Evolutionary conservation across 2,113 vertebrate genomes (phyloP).

Genomic region (Cacatua alba): DNA sequence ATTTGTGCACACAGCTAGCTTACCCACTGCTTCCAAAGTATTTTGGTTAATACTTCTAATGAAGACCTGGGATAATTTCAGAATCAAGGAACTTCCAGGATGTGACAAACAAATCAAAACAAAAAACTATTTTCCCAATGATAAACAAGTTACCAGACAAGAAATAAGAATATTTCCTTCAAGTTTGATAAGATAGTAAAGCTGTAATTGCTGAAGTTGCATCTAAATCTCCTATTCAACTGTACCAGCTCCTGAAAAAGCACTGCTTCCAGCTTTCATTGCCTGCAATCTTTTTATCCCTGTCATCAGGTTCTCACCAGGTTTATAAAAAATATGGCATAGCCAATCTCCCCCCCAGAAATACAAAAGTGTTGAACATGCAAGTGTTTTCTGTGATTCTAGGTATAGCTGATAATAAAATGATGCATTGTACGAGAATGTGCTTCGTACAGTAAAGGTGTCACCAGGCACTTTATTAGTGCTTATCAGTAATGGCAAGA

Average conservation of each 20-base stretch:
- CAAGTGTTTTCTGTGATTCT: not conserved
- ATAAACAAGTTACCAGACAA: not conserved
- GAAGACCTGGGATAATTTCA: not conserved
- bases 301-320: not conserved
- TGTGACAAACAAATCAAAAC: not conserved
- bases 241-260: not conserved
- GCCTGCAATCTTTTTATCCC: not conserved
- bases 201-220: not conserved
- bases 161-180: not conserved
- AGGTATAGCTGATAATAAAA: not conserved
- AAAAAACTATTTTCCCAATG: not conserved
- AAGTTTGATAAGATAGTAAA: not conserved
- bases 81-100: not conserved
- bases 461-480: not conserved
- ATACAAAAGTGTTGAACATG: not conserved
- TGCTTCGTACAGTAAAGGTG: not conserved
- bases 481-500: not conserved
- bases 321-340: not conserved
- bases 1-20: not conserved
- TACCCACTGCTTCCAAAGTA: not conserved
- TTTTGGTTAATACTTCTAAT: not conserved
- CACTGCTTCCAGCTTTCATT: not conserved
- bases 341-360: not conserved
- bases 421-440: not conserved
- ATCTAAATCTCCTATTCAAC: not conserved